Evolutionary conservation across 2,113 vertebrate genomes (phyloP).

Genomic region (Bubalus kerabau): DNA sequence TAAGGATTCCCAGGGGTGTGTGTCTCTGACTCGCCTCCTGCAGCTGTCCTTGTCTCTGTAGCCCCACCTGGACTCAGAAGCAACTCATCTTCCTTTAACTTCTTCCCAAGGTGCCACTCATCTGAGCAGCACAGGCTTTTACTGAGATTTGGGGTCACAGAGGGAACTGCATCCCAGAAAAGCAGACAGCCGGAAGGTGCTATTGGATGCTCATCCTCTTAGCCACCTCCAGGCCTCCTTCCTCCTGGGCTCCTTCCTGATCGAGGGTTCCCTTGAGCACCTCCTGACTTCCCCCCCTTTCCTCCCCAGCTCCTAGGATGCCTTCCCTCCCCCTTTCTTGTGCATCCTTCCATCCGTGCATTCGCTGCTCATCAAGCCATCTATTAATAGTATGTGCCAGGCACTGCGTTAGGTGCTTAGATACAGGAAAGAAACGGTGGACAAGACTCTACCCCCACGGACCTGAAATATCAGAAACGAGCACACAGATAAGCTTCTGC

Average conservation of each 20-base stretch:
- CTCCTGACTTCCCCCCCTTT: neutral
- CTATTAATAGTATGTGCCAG: neutral
- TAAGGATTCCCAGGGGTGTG: neutral
- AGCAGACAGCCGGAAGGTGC: neutral
- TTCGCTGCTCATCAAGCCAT: neutral
- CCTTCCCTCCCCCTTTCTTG: neutral
- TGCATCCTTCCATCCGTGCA: neutral
- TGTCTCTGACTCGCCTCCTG: neutral
- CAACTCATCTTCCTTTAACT: neutral
- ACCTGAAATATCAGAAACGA: neutral
- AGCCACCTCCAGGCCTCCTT: neutral
- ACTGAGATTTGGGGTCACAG: neutral
- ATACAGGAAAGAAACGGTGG: neutral
- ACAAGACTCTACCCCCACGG: neutral
- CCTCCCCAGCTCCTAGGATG: neutral
- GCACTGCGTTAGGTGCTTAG: neutral
- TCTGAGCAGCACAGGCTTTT: neutral
- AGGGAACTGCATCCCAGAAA: neutral
- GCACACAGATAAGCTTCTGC: neutral
- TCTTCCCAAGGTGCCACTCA: neutral
- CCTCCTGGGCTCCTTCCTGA: neutral
- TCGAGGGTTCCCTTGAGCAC: neutral
- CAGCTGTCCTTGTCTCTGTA: neutral
- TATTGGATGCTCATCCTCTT: neutral
- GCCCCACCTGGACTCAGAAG: neutral